Percentiles rank a stretch among this genome's conserved stretches.
Evolutionary conservation across 1,140 invertebrate genomes (phyloP).

Genomic region (Metopolophium dirhodum): DNA sequence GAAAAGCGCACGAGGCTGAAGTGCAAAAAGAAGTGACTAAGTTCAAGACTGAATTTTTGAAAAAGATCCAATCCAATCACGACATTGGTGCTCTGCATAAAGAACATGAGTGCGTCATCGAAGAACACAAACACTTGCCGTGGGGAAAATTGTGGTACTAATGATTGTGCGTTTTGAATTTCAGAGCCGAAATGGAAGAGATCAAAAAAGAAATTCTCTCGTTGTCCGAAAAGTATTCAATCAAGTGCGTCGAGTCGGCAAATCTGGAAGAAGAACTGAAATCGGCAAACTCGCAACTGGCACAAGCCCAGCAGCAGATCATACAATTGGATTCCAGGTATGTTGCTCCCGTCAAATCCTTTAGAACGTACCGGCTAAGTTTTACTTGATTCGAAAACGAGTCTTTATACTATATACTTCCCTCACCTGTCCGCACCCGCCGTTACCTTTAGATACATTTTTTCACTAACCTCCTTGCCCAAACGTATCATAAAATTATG

Average conservation of each 20-base stretch:
- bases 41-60: slow-evolving; percentile 85
- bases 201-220: slow-evolving; percentile 85
- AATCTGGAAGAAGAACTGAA: slow-evolving; percentile 83
- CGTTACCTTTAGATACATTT: no score
- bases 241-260: slow-evolving; percentile 89
- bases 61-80: slow-evolving; percentile 71
- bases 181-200: slow-evolving; percentile 81
- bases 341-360: background rate
- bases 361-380: background rate
- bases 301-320: slow-evolving; percentile 80
- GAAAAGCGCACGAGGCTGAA: slow-evolving; percentile 90
- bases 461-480: background rate
- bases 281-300: slow-evolving; percentile 75
- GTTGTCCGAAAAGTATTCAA: slow-evolving; percentile 87
- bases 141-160: background rate
- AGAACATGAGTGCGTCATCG: slow-evolving; percentile 68
- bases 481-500: background rate
- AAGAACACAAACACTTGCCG: background rate
- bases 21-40: slow-evolving; percentile 85
- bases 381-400: background rate
- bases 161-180: slow-evolving; percentile 55
- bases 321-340: slow-evolving; percentile 71
- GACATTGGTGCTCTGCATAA: slow-evolving; percentile 67
- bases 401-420: background rate
- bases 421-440: background rate